A percentile compares a stretch with the other conserved stretches of the same genome.
Evolutionary conservation across 2,888 invertebrate species (phyloP).

Genomic region (Meteorus cinctellus): DNA sequence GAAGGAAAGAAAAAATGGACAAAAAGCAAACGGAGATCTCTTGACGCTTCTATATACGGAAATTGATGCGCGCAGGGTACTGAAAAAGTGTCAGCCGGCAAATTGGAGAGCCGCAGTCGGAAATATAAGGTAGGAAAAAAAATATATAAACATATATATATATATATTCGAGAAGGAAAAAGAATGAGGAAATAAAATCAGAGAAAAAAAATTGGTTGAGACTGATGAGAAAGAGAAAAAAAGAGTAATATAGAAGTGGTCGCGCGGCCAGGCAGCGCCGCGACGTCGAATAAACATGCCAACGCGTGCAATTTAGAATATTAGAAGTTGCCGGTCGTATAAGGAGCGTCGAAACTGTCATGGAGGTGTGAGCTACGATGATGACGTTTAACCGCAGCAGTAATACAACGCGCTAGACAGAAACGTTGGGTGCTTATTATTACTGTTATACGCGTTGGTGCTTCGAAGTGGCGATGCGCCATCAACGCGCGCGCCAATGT

Average conservation of each 20-base stretch:
- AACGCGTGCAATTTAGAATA: conserved; percentile 70
- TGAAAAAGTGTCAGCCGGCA: conserved; percentile 63
- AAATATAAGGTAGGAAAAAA: conserved; percentile 27
- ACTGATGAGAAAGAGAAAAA: neutral
- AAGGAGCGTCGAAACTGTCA: conserved; percentile 67
- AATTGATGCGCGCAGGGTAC: neutral
- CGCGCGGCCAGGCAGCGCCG: conserved; percentile 64
- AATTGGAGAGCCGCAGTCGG: conserved; percentile 59
- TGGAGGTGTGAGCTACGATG: conserved; percentile 70
- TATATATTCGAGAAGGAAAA: too few species aligned
- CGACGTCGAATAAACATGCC: conserved; percentile 72
- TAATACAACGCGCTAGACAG: conserved; percentile 39
- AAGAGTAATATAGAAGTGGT: conserved; percentile 42
- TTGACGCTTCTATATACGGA: conserved; percentile 9
- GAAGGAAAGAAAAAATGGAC: conserved; percentile 25
- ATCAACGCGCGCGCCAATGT: conserved; percentile 47
- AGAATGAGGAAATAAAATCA: conserved; percentile 14
- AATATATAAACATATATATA: conserved; percentile 5
- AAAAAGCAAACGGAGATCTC: conserved; percentile 47
- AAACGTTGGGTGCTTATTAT: conserved; percentile 46
- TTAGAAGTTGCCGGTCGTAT: conserved; percentile 64
- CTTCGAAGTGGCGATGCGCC: conserved; percentile 58
- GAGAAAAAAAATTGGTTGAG: conserved; percentile 8
- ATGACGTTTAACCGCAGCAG: conserved; percentile 71
- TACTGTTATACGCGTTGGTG: conserved; percentile 45